Conservation (phyloP, 2,113 vertebrate genomes). For the Riparia riparia region DNA sequence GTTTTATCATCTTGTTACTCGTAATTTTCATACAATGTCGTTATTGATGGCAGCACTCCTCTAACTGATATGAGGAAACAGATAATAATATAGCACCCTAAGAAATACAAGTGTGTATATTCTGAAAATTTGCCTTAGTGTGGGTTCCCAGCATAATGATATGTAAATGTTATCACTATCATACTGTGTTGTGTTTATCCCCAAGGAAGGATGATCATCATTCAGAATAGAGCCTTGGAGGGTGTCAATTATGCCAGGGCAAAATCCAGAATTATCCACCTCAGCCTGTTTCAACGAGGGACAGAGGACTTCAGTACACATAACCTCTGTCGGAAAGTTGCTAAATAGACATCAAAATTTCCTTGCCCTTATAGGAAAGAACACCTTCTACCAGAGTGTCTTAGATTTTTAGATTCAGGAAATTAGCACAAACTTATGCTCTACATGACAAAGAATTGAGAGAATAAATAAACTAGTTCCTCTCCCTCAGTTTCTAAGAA, state of each 20-base stretch:
- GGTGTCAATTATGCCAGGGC: accelerated
- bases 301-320: neutral
- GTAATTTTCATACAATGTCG: neutral
- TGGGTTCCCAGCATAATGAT: neutral
- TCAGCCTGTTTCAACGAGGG: neutral
- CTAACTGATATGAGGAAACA: neutral
- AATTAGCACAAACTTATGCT: neutral
- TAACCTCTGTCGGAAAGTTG: neutral
- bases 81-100: neutral
- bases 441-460: neutral
- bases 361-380: neutral
- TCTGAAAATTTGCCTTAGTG: neutral
- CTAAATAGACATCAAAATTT: neutral
- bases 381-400: neutral
- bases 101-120: neutral
- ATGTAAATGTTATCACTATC: neutral
- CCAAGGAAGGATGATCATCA: neutral
- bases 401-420: neutral
- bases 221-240: neutral
- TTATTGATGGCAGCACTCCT: neutral
- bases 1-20: neutral
- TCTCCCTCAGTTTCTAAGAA: neutral
- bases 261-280: neutral
- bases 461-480: neutral
- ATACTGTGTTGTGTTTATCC: neutral